phyloP scores from a whole-genome alignment of 2,888 invertebrate genomes.

The Hyppa rectilinea region DNA sequence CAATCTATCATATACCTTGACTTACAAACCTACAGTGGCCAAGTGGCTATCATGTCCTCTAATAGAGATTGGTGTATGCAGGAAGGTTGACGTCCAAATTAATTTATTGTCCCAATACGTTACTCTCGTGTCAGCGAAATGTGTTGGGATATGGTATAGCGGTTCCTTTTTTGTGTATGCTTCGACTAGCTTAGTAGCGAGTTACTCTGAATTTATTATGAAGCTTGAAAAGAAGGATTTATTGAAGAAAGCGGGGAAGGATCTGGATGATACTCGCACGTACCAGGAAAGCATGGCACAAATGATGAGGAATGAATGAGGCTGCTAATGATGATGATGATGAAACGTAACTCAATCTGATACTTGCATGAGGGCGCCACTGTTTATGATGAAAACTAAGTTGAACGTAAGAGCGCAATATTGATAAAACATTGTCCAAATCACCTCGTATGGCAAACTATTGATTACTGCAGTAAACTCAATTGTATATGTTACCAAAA shows the following conservation, averaged over 20 bases:
- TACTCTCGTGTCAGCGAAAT: background rate
- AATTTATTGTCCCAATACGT: conserved; percentile 52
- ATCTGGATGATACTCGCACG: background rate
- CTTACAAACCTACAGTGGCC: conserved; percentile 28
- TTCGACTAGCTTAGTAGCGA: background rate
- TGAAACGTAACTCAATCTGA: background rate
- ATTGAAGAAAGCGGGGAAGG: background rate
- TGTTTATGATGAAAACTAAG: background rate
- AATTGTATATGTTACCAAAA: too few relatives aligned
- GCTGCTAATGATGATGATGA: background rate
- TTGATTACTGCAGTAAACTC: background rate
- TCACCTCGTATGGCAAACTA: too few relatives aligned
- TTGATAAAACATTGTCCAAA: background rate
- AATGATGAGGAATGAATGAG: background rate
- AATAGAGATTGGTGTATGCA: conserved; percentile 52
- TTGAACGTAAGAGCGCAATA: background rate
- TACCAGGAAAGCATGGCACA: too few relatives aligned
- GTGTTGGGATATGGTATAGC: background rate
- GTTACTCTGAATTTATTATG: background rate
- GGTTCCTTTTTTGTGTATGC: background rate
- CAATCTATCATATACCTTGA: conserved; percentile 41
- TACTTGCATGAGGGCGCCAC: background rate
- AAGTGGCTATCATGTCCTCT: conserved; percentile 59
- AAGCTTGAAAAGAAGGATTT: background rate
- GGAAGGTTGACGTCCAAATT: conserved; percentile 33